Conservation (phyloP, 2,888 invertebrate species). For the Tipula unca region DNA sequence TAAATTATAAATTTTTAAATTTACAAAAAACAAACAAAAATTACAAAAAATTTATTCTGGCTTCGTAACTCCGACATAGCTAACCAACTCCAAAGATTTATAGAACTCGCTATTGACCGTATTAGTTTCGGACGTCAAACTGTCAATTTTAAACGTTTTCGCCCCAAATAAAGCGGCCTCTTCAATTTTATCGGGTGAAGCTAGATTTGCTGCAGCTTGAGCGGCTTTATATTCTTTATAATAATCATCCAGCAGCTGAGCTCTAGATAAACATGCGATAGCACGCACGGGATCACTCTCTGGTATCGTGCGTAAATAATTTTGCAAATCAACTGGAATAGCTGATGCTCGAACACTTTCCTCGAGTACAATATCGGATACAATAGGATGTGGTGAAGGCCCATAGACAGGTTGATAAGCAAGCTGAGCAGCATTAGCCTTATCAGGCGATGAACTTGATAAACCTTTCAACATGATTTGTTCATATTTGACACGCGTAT, state of each 20-base stretch:
- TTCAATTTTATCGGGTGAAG: neutral
- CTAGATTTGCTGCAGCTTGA: neutral
- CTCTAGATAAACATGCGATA: neutral
- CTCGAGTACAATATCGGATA: neutral
- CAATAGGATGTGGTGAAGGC: neutral
- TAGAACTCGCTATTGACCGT: neutral
- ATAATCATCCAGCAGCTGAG: neutral
- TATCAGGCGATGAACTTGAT: neutral
- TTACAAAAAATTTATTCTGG: neutral
- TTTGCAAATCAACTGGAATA: neutral
- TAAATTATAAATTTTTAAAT: no score
- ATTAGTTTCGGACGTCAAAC: neutral
- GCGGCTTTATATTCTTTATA: neutral
- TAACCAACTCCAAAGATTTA: neutral
- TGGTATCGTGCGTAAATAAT: neutral
- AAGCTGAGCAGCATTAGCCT: neutral
- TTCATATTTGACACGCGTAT: neutral
- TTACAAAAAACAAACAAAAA: neutral
- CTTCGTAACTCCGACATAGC: neutral
- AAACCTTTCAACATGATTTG: neutral
- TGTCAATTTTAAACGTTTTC: neutral
- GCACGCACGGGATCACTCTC: neutral
- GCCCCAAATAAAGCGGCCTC: neutral
- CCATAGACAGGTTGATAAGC: neutral
- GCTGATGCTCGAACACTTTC: neutral